Evolutionary conservation across 1,140 invertebrate genomes (phyloP).

Genomic region (Orius laevigatus): DNA sequence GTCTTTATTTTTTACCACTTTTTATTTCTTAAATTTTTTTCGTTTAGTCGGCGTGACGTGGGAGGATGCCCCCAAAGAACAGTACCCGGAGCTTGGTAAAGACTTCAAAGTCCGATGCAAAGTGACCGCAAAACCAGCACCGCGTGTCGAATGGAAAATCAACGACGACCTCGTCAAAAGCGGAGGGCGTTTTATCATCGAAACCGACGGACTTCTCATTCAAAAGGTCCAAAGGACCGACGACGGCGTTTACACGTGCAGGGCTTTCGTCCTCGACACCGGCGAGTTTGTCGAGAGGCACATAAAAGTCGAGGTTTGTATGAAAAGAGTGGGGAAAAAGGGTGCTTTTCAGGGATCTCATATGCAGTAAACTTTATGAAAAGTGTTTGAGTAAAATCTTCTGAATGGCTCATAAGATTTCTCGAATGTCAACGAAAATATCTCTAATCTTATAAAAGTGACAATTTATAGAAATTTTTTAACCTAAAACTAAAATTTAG

Average conservation of each 20-base stretch:
- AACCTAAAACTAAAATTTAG: too few species aligned
- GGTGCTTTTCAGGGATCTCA: slow-evolving; percentile 3
- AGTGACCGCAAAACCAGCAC: slow-evolving; percentile 67
- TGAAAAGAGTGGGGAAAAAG: background rate
- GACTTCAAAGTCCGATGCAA: slow-evolving; percentile 66
- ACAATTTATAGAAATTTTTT: too few species aligned
- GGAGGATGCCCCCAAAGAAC: slow-evolving; percentile 66
- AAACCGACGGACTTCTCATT: slow-evolving; percentile 58
- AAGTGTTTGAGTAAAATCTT: too few species aligned
- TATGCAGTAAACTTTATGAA: slow-evolving; percentile 7
- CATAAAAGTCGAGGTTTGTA: slow-evolving; percentile 58
- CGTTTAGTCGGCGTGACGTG: slow-evolving; percentile 65
- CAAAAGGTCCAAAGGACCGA: slow-evolving; percentile 61
- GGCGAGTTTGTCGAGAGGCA: slow-evolving; percentile 55
- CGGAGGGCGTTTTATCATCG: slow-evolving; percentile 50
- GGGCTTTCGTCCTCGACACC: slow-evolving; percentile 60
- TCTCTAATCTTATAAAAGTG: too few species aligned
- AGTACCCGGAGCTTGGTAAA: slow-evolving; percentile 58
- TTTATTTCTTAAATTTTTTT: slow-evolving; percentile 17
- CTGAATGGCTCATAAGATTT: background rate
- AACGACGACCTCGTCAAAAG: slow-evolving; percentile 45
- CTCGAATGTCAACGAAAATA: too few species aligned
- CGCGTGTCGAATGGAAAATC: slow-evolving; percentile 67
- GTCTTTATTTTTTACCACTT: slow-evolving; percentile 6
- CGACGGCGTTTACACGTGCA: slow-evolving; percentile 69